Percentiles rank a stretch among this genome's conserved stretches.
Evolutionary conservation across 2,888 invertebrate species (phyloP).

Genomic region (Phasia obesa): DNA sequence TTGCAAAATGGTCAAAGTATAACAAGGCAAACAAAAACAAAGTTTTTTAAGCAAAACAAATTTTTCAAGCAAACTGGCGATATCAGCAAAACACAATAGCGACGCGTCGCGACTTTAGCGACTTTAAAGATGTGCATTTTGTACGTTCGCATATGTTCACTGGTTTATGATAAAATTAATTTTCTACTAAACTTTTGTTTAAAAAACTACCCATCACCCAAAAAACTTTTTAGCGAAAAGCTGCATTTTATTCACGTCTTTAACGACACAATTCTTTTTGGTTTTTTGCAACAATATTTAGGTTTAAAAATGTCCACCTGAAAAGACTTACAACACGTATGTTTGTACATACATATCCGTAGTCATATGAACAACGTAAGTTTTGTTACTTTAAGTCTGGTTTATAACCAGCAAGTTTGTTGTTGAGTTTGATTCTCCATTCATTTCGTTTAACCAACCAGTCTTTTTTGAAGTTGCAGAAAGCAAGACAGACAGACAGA

Average conservation of each 20-base stretch:
- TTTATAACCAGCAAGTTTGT: slow-evolving; percentile 46
- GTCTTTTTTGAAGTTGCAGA: slow-evolving; percentile 56
- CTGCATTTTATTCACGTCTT: slow-evolving; percentile 1
- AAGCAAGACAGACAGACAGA: slow-evolving; percentile 62
- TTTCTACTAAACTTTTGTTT: no score
- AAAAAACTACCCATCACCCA: no score
- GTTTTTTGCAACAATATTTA: background rate
- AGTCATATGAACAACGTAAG: background rate
- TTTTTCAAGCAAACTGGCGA: slow-evolving; percentile 1
- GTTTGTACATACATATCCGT: background rate
- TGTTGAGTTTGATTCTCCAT: background rate
- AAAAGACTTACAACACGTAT: background rate
- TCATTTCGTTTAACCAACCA: slow-evolving; percentile 31
- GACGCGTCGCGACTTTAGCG: no score
- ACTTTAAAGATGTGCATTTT: slow-evolving; percentile 48
- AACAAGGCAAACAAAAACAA: slow-evolving; percentile 34
- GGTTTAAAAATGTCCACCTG: slow-evolving; percentile 30
- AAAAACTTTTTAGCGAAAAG: no score
- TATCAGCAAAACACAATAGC: slow-evolving; percentile 33
- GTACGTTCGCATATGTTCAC: background rate
- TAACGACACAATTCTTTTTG: slow-evolving; percentile 1
- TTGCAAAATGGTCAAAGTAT: slow-evolving; percentile 68
- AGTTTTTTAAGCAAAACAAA: background rate
- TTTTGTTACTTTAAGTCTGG: slow-evolving; percentile 57
- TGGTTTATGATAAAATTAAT: no score